Conservation (phyloP, 2,888 invertebrate species). For the Pandemis heparana region DNA sequence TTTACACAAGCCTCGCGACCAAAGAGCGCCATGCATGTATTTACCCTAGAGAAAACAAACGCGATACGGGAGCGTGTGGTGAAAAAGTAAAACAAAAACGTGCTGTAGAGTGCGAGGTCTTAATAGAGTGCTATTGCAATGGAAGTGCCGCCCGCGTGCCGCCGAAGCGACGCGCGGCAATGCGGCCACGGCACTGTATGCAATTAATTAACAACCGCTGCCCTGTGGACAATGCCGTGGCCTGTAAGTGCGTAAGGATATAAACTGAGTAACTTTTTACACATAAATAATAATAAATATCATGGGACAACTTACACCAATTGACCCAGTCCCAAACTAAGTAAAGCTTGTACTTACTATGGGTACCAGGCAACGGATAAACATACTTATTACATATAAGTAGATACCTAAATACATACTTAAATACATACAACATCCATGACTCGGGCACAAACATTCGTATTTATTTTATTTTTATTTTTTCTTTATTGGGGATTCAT, state of each 20-base stretch:
- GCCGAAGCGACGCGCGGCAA: not conserved
- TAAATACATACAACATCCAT: no score
- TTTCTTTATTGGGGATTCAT: no score
- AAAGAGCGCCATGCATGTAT: slow-evolving; percentile 19
- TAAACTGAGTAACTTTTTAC: not conserved
- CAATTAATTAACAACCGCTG: slow-evolving; percentile 62
- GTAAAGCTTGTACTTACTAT: no score
- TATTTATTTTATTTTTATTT: no score
- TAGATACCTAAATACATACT: no score
- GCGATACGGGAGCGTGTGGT: slow-evolving; percentile 20
- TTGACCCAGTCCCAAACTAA: no score
- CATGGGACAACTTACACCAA: no score
- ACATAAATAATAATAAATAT: no score
- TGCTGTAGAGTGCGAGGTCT: slow-evolving; percentile 29
- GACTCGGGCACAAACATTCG: no score
- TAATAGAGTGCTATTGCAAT: slow-evolving; percentile 38
- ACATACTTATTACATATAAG: no score
- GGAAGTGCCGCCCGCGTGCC: slow-evolving; percentile 21
- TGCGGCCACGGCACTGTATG: slow-evolving; percentile 46
- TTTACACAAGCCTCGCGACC: not conserved
- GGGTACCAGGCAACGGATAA: no score
- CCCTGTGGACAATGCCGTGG: slow-evolving; percentile 45
- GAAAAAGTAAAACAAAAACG: slow-evolving; percentile 36
- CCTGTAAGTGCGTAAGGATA: not conserved
- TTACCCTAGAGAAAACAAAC: slow-evolving; percentile 21